Conservation (phyloP, 2,888 invertebrate genomes). For the Chalcis sispes region DNA sequence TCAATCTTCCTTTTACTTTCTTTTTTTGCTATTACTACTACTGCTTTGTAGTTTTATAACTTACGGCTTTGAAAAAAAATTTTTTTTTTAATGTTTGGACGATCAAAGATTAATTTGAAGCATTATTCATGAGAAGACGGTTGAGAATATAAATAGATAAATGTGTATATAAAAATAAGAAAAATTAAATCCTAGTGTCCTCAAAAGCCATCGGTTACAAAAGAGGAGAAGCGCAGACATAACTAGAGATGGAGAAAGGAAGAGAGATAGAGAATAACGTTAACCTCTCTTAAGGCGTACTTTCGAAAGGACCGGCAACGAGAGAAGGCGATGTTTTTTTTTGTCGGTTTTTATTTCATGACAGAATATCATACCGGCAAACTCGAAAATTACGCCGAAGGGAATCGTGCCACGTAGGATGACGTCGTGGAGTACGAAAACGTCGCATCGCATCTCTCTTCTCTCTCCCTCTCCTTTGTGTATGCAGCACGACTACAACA, state of each 20-base stretch:
- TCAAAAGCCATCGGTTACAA: constrained; percentile 29
- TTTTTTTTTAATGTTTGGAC: neutral
- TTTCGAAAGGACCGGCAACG: constrained; percentile 37
- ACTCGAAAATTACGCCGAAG: constrained; percentile 12
- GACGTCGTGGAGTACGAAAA: constrained; percentile 30
- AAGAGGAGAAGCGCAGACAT: constrained; percentile 37
- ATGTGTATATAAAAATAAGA: neutral
- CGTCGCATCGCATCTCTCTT: constrained; percentile 10
- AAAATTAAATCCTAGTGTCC: constrained; percentile 29
- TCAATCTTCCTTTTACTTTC: neutral
- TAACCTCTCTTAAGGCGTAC: constrained; percentile 55
- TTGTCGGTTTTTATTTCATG: constrained; percentile 4
- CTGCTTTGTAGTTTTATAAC: too few relatives aligned
- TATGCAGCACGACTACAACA: neutral
- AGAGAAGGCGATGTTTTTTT: constrained; percentile 3
- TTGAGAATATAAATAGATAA: neutral
- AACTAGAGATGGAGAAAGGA: constrained; percentile 32
- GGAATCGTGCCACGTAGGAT: constrained; percentile 45
- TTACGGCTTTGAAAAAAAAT: neutral
- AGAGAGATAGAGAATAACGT: constrained; percentile 48
- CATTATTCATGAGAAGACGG: neutral
- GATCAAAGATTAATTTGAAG: neutral
- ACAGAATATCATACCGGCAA: neutral
- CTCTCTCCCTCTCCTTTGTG: constrained; percentile 9
- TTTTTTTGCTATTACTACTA: neutral